Evolutionary conservation across 30 jellyfish, hydroid and myxozoan genomes (phyloP).

Genomic region (Rhopilema esculentum): DNA sequence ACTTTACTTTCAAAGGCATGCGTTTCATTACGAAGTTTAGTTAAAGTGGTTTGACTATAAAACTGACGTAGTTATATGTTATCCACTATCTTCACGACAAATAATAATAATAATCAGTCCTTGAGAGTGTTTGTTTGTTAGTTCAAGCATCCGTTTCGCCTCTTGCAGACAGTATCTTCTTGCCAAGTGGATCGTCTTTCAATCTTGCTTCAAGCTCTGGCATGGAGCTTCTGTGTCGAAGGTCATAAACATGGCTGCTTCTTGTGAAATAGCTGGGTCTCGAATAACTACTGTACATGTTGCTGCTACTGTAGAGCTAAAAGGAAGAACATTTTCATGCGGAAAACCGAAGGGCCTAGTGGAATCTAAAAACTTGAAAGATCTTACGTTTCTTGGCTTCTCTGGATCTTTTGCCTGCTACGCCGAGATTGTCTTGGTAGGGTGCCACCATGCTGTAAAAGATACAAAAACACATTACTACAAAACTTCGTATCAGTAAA

Average conservation of each 20-base stretch:
- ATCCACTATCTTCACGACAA: not conserved
- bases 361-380: not conserved
- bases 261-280: slow-evolving; percentile 27
- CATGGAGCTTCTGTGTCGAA: slow-evolving; percentile 48
- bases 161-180: not conserved
- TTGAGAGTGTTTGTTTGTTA: too few relatives aligned
- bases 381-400: slow-evolving; percentile 55
- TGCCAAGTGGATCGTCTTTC: slow-evolving; percentile 2
- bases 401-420: slow-evolving; percentile 44
- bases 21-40: too few relatives aligned
- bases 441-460: slow-evolving; percentile 39
- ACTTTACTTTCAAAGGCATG: too few relatives aligned
- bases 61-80: not conserved
- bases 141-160: slow-evolving; percentile 6
- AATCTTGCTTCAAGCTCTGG: slow-evolving; percentile 51
- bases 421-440: slow-evolving; percentile 61
- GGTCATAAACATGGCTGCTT: slow-evolving; percentile 34
- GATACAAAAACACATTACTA: not conserved
- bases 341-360: slow-evolving; percentile 1
- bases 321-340: slow-evolving; percentile 6
- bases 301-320: slow-evolving; percentile 51
- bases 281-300: slow-evolving; percentile 20
- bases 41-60: not conserved
- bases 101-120: not conserved
- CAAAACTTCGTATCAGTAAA: not conserved